Percentiles rank a stretch among this genome's conserved stretches.
These are phyloP conservation scores for Astropecten irregularis DNA, from an alignment of 53 echinoderm and acorn worm species.

Conservation along the genomic window DNA sequence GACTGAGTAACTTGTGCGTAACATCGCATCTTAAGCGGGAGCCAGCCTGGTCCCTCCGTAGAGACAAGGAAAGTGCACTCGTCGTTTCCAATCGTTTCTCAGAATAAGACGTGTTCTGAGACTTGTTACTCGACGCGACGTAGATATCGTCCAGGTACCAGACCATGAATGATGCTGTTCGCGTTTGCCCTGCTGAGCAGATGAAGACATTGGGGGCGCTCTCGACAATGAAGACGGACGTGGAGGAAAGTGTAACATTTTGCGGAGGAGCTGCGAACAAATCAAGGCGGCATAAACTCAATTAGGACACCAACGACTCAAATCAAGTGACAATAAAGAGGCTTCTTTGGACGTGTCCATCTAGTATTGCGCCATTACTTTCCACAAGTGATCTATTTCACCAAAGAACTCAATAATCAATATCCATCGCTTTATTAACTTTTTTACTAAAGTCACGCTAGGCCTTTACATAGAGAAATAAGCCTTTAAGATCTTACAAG, in stretches of 20 bases:
- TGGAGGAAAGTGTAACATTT: not conserved
- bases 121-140: not conserved
- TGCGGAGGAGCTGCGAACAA: constrained; percentile 7
- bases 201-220: not conserved
- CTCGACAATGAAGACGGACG: not conserved
- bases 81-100: not conserved
- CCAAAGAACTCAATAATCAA: too few species aligned
- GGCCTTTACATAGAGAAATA: too few species aligned
- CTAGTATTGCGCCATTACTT: too few species aligned
- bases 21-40: constrained; percentile 17
- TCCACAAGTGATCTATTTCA: too few species aligned
- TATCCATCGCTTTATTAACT: too few species aligned
- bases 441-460: too few species aligned
- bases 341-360: too few species aligned
- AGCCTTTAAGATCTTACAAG: too few species aligned
- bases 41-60: not conserved
- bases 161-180: not conserved
- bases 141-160: constrained; percentile 12
- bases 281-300: not conserved
- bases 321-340: too few species aligned
- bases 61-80: not conserved
- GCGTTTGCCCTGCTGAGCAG: not conserved
- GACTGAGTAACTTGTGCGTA: not conserved
- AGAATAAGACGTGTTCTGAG: not conserved
- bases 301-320: not conserved